Evolutionary conservation across 92 coral and sea anemone genomes (phyloP), one percentile per base, ranked within the genome.

Genomic region (Epizoanthus illoricatus): DNA sequence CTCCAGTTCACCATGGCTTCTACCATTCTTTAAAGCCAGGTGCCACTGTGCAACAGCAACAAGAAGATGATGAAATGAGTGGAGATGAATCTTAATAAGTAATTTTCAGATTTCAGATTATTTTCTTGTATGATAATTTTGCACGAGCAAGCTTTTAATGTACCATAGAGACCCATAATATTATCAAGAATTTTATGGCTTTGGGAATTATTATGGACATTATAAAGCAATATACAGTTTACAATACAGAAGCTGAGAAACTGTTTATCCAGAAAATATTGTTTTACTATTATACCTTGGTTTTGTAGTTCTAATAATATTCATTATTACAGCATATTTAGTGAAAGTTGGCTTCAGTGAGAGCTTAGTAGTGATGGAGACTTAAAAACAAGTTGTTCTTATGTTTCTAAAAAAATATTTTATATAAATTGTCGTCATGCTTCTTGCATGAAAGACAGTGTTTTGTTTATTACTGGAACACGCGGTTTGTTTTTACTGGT

Each of bases 311-410:
- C 66, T 62, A 62, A 62, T 62, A n/a, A 61, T 19, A 61, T 61
- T 61, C 66, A n/a, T 61, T 61, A 61, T 61, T 61, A 62, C 66
- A 61, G 66, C 66, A 61, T 61, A 61, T 61, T 61, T 59, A 59
- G 63, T 59, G 63, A 59, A 28, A 28, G 36, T 28, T 28, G 36
- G 36, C 36, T 28, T 28, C 36, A 28, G 2, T 28, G 36, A 28
- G 36, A 28, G 36, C 36, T 28, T 28, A 28, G 36, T 28, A 28
- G 36, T 28, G 36, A 28, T 28, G 36, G 36, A 28, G 36, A 28
- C 2, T 28, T 1, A 28, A 28, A 28, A 28, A 28, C 1, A 28
- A 28, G 36, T 28, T 2, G 36, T 28, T 28, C 2, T 28, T 28
- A 28, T 28, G 36, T 28, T 28, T 28, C 36, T 28, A 28, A 2